Conservation (phyloP, 35 echinoderm and acorn worm genomes). For the Nesometra sesokonis region DNA sequence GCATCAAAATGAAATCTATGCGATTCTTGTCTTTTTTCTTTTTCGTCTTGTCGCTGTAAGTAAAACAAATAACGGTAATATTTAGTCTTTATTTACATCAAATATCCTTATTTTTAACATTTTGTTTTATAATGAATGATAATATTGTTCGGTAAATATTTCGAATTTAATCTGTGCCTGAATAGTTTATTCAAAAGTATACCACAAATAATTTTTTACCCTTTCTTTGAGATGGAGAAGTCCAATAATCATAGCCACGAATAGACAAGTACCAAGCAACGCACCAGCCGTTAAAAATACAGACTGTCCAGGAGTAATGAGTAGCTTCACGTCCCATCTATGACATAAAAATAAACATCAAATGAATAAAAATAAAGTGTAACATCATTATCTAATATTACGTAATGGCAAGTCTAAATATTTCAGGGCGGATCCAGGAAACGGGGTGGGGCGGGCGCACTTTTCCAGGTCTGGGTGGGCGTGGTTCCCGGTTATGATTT, state of each 20-base stretch:
- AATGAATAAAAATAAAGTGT: too few species aligned
- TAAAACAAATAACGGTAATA: constrained; percentile 19
- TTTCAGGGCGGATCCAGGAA: too few species aligned
- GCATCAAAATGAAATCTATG: constrained; percentile 97
- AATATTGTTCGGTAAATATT: too few species aligned
- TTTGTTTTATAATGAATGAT: too few species aligned
- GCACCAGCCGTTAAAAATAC: constrained; percentile 64
- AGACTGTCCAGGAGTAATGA: constrained; percentile 68
- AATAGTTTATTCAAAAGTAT: too few species aligned
- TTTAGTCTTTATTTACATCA: too few species aligned
- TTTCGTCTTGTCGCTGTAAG: constrained; percentile 81
- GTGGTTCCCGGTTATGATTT: too few species aligned
- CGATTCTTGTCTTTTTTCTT: constrained; percentile 84
- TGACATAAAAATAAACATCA: background rate
- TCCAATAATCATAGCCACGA: constrained; percentile 53
- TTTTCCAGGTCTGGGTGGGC: too few species aligned
- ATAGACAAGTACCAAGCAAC: constrained; percentile 58
- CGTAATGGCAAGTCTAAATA: too few species aligned
- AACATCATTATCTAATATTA: too few species aligned
- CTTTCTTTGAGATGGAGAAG: constrained; percentile 68
- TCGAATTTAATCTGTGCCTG: too few species aligned
- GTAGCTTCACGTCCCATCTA: constrained; percentile 67
- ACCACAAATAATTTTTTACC: constrained; percentile 1
- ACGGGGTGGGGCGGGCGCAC: background rate
- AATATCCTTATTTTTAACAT: too few species aligned